phyloP scores from a whole-genome alignment of 2,888 invertebrate genomes.

The Omphaloscelis lunosa region DNA sequence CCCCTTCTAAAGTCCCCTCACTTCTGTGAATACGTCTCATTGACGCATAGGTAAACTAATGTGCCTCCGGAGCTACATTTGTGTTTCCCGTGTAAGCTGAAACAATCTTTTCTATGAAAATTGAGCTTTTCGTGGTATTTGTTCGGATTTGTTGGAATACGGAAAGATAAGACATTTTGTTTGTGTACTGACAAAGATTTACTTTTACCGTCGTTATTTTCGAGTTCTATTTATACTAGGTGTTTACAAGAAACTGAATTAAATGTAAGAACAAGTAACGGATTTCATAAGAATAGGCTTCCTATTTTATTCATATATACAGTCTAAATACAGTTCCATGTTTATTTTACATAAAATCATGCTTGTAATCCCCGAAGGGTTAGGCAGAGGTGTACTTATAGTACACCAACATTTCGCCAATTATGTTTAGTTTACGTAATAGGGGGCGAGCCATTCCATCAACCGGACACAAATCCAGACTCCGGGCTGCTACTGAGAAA shows the following conservation, averaged over 20 bases:
- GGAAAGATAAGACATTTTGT: constrained; percentile 1
- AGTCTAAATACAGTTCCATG: neutral
- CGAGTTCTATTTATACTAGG: neutral
- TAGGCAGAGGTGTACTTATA: too few relatives aligned
- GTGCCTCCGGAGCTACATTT: constrained; percentile 24
- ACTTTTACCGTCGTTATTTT: neutral
- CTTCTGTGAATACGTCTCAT: constrained; percentile 32
- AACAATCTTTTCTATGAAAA: constrained; percentile 44
- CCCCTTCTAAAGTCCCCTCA: neutral
- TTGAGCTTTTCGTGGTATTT: constrained; percentile 12
- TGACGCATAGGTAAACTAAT: constrained; percentile 30
- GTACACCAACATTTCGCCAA: too few relatives aligned
- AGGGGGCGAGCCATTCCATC: too few relatives aligned
- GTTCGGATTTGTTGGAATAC: neutral
- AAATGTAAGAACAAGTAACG: neutral
- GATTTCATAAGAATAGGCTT: neutral
- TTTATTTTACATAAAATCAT: too few relatives aligned
- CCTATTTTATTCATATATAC: neutral
- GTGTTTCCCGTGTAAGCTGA: constrained; percentile 8
- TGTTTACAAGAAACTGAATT: neutral
- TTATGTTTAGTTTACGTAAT: too few relatives aligned
- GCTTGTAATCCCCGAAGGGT: too few relatives aligned
- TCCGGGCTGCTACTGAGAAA: too few relatives aligned
- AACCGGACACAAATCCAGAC: too few relatives aligned
- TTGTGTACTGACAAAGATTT: constrained; percentile 15